phyloP scores from a whole-genome alignment of 2,888 invertebrate genomes.

The Linnaemya tessellans region DNA sequence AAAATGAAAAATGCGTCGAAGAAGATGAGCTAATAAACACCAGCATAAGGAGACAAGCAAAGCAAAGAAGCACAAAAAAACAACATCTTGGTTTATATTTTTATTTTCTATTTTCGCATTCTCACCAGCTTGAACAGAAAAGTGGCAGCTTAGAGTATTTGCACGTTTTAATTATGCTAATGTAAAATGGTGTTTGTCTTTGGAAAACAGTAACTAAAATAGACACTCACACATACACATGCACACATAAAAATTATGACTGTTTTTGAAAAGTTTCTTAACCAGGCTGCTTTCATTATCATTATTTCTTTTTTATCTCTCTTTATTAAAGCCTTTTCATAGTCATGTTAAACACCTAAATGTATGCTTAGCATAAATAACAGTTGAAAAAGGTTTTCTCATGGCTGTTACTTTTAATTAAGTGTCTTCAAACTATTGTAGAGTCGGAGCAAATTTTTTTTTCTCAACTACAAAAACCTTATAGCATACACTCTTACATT shows the following conservation, averaged over 20 bases:
- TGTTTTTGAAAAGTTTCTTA: background rate
- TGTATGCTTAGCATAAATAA: conserved; percentile 59
- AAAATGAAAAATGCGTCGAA: conserved; percentile 10
- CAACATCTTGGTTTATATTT: conserved; percentile 18
- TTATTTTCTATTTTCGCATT: conserved; percentile 6
- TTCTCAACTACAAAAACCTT: background rate
- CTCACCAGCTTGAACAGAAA: conserved; percentile 40
- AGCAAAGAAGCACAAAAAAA: background rate
- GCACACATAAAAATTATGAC: conserved; percentile 17
- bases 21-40: conserved; percentile 29
- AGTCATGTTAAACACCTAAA: conserved; percentile 41
- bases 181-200: conserved; percentile 68
- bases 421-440: conserved; percentile 1
- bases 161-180: conserved; percentile 75
- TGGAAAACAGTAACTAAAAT: conserved; percentile 11
- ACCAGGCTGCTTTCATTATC: conserved; percentile 1
- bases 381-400: conserved; percentile 47
- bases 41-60: background rate
- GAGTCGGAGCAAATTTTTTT: background rate
- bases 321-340: conserved; percentile 6
- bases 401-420: conserved; percentile 60
- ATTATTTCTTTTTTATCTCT: background rate
- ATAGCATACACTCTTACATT: conserved; percentile 23
- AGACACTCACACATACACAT: background rate
- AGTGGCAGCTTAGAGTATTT: conserved; percentile 62